These are phyloP conservation scores for Drosophila saltans DNA, from an alignment of 1,140 invertebrate genomes.

Conservation along the genomic window DNA sequence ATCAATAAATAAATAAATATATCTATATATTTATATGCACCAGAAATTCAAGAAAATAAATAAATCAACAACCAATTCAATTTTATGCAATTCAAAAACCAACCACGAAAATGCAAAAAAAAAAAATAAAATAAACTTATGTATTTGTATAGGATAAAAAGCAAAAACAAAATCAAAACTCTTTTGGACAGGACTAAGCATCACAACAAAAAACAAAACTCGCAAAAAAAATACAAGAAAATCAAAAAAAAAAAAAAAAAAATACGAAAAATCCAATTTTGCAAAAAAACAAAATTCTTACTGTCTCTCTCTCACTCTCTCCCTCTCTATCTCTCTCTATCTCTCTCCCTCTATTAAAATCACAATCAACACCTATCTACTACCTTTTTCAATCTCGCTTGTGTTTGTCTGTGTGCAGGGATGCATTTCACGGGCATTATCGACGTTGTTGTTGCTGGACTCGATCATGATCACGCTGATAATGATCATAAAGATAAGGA, in stretches of 20 bases:
- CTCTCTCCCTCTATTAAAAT: slow-evolving; percentile 37
- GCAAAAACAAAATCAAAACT: slow-evolving; percentile 45
- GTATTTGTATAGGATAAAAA: slow-evolving; percentile 29
- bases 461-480: neutral
- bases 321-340: slow-evolving; percentile 27
- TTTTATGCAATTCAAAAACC: slow-evolving; percentile 76
- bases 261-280: slow-evolving; percentile 53
- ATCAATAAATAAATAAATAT: slow-evolving; percentile 41
- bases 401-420: slow-evolving; percentile 84
- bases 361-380: slow-evolving; percentile 73
- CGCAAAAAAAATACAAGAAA: slow-evolving; percentile 67
- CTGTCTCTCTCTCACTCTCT: slow-evolving; percentile 62
- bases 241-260: slow-evolving; percentile 74
- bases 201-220: slow-evolving; percentile 75
- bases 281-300: slow-evolving; percentile 57
- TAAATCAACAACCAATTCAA: slow-evolving; percentile 57
- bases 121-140: slow-evolving; percentile 40
- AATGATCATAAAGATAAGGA: slow-evolving; percentile 20
- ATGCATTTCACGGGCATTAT: slow-evolving; percentile 63
- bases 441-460: neutral
- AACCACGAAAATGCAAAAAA: slow-evolving; percentile 62
- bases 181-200: slow-evolving; percentile 77
- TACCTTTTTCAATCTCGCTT: slow-evolving; percentile 82
- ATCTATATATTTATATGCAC: slow-evolving; percentile 59
- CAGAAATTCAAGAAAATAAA: slow-evolving; percentile 44